Conservation (phyloP, 2,888 invertebrate species). For the Tetranychus truncatus region DNA sequence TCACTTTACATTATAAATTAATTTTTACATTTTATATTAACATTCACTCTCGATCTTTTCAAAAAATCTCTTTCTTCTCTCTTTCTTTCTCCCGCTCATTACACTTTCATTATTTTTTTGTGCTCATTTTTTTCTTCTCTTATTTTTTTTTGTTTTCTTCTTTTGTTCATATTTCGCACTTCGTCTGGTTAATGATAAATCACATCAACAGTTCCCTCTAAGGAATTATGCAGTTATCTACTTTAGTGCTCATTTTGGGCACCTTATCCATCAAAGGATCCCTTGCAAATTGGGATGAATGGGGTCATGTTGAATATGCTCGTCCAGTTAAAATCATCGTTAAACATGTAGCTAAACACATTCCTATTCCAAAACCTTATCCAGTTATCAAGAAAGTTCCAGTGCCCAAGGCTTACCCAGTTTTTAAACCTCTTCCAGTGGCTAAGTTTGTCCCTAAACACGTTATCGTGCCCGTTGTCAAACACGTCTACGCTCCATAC, state of each 20-base stretch:
- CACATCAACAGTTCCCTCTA: not conserved
- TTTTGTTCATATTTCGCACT: not conserved
- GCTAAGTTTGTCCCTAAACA: constrained; percentile 28
- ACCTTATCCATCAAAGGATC: not conserved
- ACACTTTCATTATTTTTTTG: not conserved
- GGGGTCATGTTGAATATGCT: constrained; percentile 22
- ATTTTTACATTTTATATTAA: not conserved
- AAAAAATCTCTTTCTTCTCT: not conserved
- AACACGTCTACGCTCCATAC: constrained; percentile 26
- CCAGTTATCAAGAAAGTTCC: constrained; percentile 27
- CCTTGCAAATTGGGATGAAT: constrained; percentile 13
- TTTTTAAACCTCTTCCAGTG: constrained; percentile 28
- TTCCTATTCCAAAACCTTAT: constrained; percentile 27
- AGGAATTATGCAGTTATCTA: not conserved
- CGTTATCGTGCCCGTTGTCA: constrained; percentile 26
- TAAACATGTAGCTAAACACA: constrained; percentile 26
- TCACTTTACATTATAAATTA: not conserved
- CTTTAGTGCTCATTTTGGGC: constrained; percentile 11
- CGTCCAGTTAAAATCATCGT: constrained; percentile 24
- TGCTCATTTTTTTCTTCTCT: not conserved
- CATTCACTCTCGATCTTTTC: not conserved
- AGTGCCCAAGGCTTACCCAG: constrained; percentile 22
- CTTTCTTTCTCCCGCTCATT: constrained; percentile 13
- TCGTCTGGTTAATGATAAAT: not conserved
- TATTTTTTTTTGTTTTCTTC: not conserved